Base-by-base conservation (phyloP, 2,797 vertebrate genomes). In the Malurus splendens region DNA sequence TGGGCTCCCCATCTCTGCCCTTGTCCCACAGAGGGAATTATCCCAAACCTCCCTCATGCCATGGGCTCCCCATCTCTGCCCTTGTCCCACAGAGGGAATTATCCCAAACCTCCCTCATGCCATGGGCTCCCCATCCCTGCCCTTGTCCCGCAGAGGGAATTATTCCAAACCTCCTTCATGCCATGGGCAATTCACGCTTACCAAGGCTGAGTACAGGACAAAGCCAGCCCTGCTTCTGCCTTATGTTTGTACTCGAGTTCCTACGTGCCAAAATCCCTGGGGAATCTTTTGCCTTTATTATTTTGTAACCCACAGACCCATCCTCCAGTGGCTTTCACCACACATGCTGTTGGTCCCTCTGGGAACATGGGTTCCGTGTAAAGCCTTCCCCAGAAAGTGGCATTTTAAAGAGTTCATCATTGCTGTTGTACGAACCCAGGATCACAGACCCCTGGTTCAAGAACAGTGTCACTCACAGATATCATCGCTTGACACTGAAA, bases 401-500 rank as follows among this genome's bases (percentile, higher is more conserved):
- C 33, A 15, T 19, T 59, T 47, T 30, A 1, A 18, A 4, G 42
- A 41, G 36, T 4, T 25, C 32, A 2, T 23, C 0, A 0, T 19
- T 59, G 14, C 41, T 3, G 2, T 7, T 13, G 19, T 25, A 16
- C 10, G 18, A 33, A 30, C 17, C 20, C 47, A 3, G 0, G 1
- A 30, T 3, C 10, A 6, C 27, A 10, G 44, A 17, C 1, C 1
- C 1, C 48, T 61, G 1, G 0, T 5, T 38, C 5, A 11, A 6
- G 28, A 42, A 30, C 0, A 0, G 30, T 1, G 14, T 2, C 12
- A 9, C 18, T 68, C 7, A 11, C 15, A 33, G 45, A 12, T 1
- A 3, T 2, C 45, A 22, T 1, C 5, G 22, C 19, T 4, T 3
- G 16, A 5, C 41, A 3, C 27, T 1, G 24, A 47, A 45, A 45